These are phyloP conservation scores for Dinothrombium tinctorium DNA, from an alignment of 1,140 invertebrate genomes.

Conservation along the genomic window DNA sequence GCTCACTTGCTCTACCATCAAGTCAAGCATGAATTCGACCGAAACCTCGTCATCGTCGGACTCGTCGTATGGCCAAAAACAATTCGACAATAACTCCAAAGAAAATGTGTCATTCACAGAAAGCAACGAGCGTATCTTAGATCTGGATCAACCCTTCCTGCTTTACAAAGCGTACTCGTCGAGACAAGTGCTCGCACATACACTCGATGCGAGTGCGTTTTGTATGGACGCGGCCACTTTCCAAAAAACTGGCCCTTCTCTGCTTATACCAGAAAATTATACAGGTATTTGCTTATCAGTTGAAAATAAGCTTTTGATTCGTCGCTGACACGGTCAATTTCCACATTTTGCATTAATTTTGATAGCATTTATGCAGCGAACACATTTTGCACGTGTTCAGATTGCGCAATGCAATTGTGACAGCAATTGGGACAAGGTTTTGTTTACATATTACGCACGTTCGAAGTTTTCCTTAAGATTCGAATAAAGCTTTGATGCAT, in stretches of 20 bases:
- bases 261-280: constrained; percentile 13
- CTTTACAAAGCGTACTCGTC: constrained; percentile 12
- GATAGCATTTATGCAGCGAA: too few species aligned
- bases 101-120: neutral
- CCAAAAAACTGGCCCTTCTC: constrained; percentile 8
- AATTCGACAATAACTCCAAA: neutral
- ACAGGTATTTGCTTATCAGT: constrained; percentile 12
- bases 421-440: too few species aligned
- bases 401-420: too few species aligned
- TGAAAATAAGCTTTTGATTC: too few species aligned
- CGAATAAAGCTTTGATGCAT: too few species aligned
- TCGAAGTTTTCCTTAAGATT: too few species aligned
- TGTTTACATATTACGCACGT: too few species aligned
- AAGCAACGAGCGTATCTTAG: constrained; percentile 8
- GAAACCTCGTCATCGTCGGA: neutral
- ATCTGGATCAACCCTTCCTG: constrained; percentile 12
- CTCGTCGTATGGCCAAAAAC: neutral
- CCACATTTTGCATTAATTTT: too few species aligned
- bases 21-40: neutral
- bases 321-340: too few species aligned
- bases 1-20: neutral
- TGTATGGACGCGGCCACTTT: constrained; percentile 6
- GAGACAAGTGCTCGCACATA: constrained; percentile 11
- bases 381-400: too few species aligned
- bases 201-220: constrained; percentile 10